phyloP scores from a whole-genome alignment of 2,888 invertebrate genomes.

The Celastrina argiolus region DNA sequence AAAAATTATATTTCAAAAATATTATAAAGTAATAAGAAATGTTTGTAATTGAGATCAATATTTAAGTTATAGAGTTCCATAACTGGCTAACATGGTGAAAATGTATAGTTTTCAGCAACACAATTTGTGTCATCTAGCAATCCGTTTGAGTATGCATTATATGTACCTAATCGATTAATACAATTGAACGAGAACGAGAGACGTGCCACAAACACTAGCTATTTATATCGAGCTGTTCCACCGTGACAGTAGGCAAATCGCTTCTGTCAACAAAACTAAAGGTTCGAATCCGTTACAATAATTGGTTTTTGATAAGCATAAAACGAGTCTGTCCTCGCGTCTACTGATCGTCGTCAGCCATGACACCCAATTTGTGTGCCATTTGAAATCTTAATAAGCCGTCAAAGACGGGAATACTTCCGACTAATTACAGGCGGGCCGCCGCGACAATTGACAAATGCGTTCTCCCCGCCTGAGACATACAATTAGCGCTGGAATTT shows the following conservation, averaged over 20 bases:
- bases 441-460: slow-evolving; percentile 75
- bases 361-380: slow-evolving; percentile 75
- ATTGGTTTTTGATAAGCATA: slow-evolving; percentile 70
- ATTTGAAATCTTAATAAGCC: slow-evolving; percentile 76
- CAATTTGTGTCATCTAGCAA: too few relatives aligned
- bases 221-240: background rate
- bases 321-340: slow-evolving; percentile 65
- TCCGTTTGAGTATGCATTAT: too few relatives aligned
- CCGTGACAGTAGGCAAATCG: background rate
- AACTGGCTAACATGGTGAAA: too few relatives aligned
- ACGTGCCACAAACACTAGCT: background rate
- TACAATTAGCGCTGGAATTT: slow-evolving; percentile 71
- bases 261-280: slow-evolving; percentile 10
- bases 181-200: background rate
- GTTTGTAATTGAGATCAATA: too few relatives aligned
- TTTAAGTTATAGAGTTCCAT: too few relatives aligned
- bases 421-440: slow-evolving; percentile 66
- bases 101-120: too few relatives aligned
- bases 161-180: too few relatives aligned
- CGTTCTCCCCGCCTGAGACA: slow-evolving; percentile 63
- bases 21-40: too few relatives aligned
- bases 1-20: too few relatives aligned
- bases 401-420: slow-evolving; percentile 73
- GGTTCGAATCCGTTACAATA: slow-evolving; percentile 3
- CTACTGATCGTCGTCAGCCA: slow-evolving; percentile 53